Conservation (phyloP, 2,888 invertebrate genomes). For the Cyaniris semiargus region DNA sequence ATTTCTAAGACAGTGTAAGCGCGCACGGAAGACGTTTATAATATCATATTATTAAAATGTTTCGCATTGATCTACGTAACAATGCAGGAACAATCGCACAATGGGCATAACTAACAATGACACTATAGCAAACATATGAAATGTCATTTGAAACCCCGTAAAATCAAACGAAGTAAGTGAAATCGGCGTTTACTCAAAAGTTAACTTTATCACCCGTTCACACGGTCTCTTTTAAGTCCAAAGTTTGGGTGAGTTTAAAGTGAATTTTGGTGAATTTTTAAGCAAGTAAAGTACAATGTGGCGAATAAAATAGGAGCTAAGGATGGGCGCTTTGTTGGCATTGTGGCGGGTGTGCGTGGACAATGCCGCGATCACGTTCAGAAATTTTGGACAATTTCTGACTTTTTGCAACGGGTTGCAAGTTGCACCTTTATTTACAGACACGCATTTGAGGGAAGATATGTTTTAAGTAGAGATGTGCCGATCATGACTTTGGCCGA, state of each 20-base stretch:
- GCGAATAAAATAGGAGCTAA: conserved; percentile 75
- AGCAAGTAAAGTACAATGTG: conserved; percentile 73
- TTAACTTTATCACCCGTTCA: not conserved
- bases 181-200: conserved; percentile 27
- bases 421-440: conserved; percentile 75
- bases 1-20: conserved; percentile 41
- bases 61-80: conserved; percentile 74
- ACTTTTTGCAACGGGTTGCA: conserved; percentile 79
- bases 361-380: conserved; percentile 73
- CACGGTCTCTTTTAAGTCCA: conserved; percentile 41
- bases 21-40: conserved; percentile 77
- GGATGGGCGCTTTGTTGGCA: conserved; percentile 71
- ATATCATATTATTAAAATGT: conserved; percentile 80
- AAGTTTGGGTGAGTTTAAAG: conserved; percentile 40
- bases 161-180: conserved; percentile 46
- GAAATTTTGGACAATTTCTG: conserved; percentile 77
- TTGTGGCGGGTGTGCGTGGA: conserved; percentile 77
- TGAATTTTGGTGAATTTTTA: conserved; percentile 53
- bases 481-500: no score
- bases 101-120: conserved; percentile 79
- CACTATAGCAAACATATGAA: conserved; percentile 77
- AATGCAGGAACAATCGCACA: conserved; percentile 72
- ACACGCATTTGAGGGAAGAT: conserved; percentile 47
- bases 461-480: no score
- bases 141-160: conserved; percentile 54